Percentiles rank a stretch among this genome's conserved stretches.
Evolutionary conservation across 2,797 vertebrate genomes (phyloP).

Genomic region (Tauraco hartlaubi): DNA sequence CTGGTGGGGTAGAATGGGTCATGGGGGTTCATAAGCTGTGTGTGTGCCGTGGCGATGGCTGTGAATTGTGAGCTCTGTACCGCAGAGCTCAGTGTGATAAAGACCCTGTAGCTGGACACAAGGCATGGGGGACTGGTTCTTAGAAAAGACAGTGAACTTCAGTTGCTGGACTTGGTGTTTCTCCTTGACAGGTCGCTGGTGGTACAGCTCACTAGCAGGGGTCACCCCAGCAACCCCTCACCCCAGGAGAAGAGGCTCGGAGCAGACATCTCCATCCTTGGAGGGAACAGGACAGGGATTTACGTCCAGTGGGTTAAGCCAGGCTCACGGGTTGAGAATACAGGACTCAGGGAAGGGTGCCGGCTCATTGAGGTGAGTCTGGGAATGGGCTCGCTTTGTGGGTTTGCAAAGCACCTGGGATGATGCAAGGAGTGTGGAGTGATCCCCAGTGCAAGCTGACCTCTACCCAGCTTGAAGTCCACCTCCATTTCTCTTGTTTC

Average conservation of each 20-base stretch:
- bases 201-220: conserved; percentile 72
- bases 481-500: neutral
- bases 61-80: neutral
- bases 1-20: neutral
- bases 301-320: conserved; percentile 79
- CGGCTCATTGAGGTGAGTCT: conserved; percentile 56
- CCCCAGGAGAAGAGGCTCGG: conserved; percentile 79
- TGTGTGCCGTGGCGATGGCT: neutral
- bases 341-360: conserved; percentile 53
- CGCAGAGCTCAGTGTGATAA: neutral
- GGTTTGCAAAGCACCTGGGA: neutral
- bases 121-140: neutral
- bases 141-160: neutral
- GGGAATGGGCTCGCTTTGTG: neutral
- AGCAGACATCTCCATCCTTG: conserved; percentile 83
- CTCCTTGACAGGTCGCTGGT: conserved; percentile 75
- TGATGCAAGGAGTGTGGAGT: neutral
- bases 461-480: neutral
- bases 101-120: neutral
- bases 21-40: neutral
- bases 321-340: neutral
- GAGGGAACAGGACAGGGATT: conserved; percentile 89
- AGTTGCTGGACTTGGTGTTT: neutral
- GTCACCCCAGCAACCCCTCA: conserved; percentile 61
- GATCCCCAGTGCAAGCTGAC: neutral